Evolutionary conservation across 2,888 invertebrate genomes (phyloP), one percentile per base, ranked within the genome.

Genomic region (Apamea epomidion): DNA sequence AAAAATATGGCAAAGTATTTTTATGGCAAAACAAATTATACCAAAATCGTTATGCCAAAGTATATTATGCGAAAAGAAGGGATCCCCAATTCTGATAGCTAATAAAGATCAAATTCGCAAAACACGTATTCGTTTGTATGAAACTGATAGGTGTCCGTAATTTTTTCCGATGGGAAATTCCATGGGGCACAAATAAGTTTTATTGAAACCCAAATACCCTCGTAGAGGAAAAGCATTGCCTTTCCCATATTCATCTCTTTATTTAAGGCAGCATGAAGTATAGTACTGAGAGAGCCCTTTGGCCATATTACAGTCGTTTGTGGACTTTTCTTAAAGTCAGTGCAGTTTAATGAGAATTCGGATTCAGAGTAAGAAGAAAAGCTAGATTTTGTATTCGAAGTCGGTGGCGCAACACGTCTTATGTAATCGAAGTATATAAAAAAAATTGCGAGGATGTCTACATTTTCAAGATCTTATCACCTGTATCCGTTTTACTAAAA

Each of bases 401-500:
- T 42, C 6, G n/a, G n/a, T n/a, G 42, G 42, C 42, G 42, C 42
- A 42, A 42, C 42, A 42, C 6, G 37, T 37, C 37, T 1, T 18
- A 12, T 3, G 10, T 45, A 7, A 5, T 25, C 7, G 16, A 76
- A 5, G 29, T 25, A 12, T 21, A 54, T 29, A 4, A 14, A 32
- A 16, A 16, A 4, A 6, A 6, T 37, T n/a, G 16, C 42, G n/a
- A 67, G 12, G 51, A 78, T 78, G 54, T 64, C 21, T 6, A 18
- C 10, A 64, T 29, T 32, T 45, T 25, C 0, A 62, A 62, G 29
- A 37, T 32, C 0, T 62, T 69, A 60, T 74, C n/a, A 51, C 32
- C 32, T 45, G 72, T 70, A 45, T 51, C 62, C n/a, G n/a, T 71
- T 72, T 76, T 29, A 16, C 5, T 12, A 68, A 81, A 69, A 67